These are phyloP conservation scores for Acleris literana DNA, from an alignment of 2,888 invertebrate species.

Conservation along the genomic window DNA sequence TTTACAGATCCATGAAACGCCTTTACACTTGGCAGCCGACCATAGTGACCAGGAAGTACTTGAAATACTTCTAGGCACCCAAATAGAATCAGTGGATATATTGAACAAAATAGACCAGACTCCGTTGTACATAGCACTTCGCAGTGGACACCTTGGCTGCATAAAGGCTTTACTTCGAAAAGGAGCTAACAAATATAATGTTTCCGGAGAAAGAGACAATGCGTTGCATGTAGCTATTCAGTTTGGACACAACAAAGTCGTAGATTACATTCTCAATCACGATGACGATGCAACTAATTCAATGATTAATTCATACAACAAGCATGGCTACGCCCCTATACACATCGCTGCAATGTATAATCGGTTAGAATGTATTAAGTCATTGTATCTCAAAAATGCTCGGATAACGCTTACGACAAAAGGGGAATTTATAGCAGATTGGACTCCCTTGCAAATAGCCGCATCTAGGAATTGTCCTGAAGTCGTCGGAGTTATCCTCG, in stretches of 20 bases:
- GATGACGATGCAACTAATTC: constrained; percentile 47
- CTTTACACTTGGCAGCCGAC: constrained; percentile 56
- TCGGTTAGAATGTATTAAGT: constrained; percentile 45
- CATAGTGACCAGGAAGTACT: constrained; percentile 49
- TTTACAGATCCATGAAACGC: constrained; percentile 44
- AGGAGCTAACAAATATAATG: constrained; percentile 47
- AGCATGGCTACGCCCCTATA: constrained; percentile 50
- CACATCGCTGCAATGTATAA: constrained; percentile 69
- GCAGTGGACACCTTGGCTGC: constrained; percentile 44
- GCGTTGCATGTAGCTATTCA: constrained; percentile 73
- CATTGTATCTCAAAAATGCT: constrained; percentile 48
- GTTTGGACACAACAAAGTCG: constrained; percentile 64
- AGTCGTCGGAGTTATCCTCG: constrained; percentile 40
- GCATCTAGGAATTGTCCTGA: constrained; percentile 43
- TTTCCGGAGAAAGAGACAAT: constrained; percentile 51
- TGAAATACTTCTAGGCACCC: constrained; percentile 50
- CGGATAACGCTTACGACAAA: constrained; percentile 42
- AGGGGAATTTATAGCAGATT: constrained; percentile 36
- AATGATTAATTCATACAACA: constrained; percentile 40
- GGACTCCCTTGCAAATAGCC: constrained; percentile 50
- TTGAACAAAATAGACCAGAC: constrained; percentile 46
- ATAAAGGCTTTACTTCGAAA: constrained; percentile 47
- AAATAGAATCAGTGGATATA: constrained; percentile 45
- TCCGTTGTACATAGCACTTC: constrained; percentile 49
- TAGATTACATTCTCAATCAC: constrained; percentile 62